phyloP scores from a whole-genome alignment of 1,140 invertebrate genomes.

The Drosophila watanabei region DNA sequence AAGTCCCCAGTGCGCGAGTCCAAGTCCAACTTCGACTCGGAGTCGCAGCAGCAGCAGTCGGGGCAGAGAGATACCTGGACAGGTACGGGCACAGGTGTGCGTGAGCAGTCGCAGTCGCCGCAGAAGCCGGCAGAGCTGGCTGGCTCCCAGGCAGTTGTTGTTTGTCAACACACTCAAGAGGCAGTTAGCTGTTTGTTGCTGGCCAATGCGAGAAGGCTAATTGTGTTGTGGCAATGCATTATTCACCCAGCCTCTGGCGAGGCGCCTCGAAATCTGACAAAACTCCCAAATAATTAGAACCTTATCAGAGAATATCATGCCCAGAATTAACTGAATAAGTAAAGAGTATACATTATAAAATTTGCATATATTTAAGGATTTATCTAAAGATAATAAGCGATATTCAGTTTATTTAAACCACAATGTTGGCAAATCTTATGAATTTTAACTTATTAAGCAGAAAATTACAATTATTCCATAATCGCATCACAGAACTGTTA shows the following conservation, averaged over 20 bases:
- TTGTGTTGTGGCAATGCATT: constrained; percentile 21
- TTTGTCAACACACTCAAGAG: constrained; percentile 72
- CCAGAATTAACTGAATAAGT: too few species aligned
- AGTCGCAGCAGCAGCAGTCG: constrained; percentile 10
- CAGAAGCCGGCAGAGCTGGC: constrained; percentile 29
- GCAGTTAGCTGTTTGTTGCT: constrained; percentile 68
- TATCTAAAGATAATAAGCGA: accelerated
- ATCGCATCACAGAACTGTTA: too few species aligned
- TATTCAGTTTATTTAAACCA: background rate
- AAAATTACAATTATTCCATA: too few species aligned
- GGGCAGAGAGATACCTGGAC: constrained; percentile 29
- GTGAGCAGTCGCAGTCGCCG: constrained; percentile 21
- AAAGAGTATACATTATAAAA: too few species aligned
- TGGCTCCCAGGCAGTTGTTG: constrained; percentile 50
- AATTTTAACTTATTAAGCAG: background rate
- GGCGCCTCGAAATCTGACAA: background rate
- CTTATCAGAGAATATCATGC: too few species aligned
- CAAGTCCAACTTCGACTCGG: constrained; percentile 7
- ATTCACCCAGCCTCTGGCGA: constrained; percentile 17
- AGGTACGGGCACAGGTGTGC: constrained; percentile 21
- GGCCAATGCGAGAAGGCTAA: constrained; percentile 22
- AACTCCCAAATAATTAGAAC: background rate
- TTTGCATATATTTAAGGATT: too few species aligned
- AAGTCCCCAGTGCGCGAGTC: constrained; percentile 1
- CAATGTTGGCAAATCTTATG: background rate